Percentiles rank a stretch among this genome's conserved stretches.
phyloP scores from a whole-genome alignment of 2,113 vertebrate species.

The Salvator merianae region DNA sequence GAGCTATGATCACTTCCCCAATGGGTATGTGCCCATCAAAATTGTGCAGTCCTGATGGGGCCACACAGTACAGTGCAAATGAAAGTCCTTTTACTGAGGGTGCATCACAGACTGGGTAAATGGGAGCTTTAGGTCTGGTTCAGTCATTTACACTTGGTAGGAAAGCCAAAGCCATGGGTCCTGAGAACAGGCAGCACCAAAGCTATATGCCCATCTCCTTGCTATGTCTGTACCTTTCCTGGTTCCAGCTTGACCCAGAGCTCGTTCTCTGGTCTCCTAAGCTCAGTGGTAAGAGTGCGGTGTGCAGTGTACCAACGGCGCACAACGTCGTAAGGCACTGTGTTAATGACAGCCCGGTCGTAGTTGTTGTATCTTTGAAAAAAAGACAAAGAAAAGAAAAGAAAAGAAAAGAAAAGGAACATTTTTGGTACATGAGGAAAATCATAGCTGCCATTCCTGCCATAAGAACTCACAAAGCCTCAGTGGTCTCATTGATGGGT shows the following conservation, averaged over 20 bases:
- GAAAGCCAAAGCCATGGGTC: too few species aligned
- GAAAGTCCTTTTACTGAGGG: too few species aligned
- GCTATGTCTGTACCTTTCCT: slow-evolving; percentile 81
- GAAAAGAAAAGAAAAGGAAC: too few species aligned
- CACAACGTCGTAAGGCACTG: slow-evolving; percentile 81
- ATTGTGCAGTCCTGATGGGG: background rate
- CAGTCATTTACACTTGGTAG: too few species aligned
- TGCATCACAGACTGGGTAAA: too few species aligned
- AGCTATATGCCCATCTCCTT: background rate
- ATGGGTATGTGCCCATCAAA: background rate
- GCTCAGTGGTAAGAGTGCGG: slow-evolving; percentile 82
- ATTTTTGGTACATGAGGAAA: background rate
- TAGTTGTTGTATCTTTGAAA: slow-evolving; percentile 92
- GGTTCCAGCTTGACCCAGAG: slow-evolving; percentile 94
- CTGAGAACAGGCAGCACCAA: too few species aligned
- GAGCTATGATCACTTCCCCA: too few species aligned
- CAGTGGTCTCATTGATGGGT: background rate
- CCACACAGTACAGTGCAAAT: background rate
- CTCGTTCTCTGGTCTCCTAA: slow-evolving; percentile 87
- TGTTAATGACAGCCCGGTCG: slow-evolving; percentile 88
- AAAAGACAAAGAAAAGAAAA: too few species aligned
- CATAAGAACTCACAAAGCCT: background rate
- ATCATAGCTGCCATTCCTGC: background rate
- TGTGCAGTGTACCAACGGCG: slow-evolving; percentile 89
- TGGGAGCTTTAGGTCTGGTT: too few species aligned